A percentile compares a stretch with the other conserved stretches of the same genome.
Evolutionary conservation across 1,140 invertebrate species (phyloP).

Genomic region (Drosophila guanche): DNA sequence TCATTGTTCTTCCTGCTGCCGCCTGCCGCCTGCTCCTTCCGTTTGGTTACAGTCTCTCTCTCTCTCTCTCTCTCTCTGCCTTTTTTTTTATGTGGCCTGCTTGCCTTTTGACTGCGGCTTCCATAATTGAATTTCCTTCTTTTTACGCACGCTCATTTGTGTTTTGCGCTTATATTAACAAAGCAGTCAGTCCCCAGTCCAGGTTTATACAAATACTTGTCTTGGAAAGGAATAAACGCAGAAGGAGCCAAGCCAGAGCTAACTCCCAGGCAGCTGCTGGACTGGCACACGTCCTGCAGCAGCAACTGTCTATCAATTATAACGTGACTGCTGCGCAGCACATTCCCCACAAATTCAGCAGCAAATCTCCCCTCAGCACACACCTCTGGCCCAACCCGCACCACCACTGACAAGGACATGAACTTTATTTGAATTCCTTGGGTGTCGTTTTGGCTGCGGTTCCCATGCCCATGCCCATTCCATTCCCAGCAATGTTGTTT

Average conservation of each 20-base stretch:
- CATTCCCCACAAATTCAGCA: background rate
- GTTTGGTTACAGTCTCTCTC: no score
- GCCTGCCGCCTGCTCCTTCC: no score
- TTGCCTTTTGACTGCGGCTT: slow-evolving; percentile 51
- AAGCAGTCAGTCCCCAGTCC: slow-evolving; percentile 45
- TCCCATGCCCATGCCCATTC: slow-evolving; percentile 27
- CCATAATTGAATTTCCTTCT: slow-evolving; percentile 69
- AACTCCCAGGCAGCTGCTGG: background rate
- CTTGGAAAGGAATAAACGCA: background rate
- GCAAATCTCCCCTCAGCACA: background rate
- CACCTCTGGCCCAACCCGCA: slow-evolving; percentile 18
- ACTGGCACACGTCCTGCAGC: slow-evolving; percentile 70
- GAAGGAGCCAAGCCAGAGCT: slow-evolving; percentile 26
- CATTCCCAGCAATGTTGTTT: slow-evolving; percentile 18
- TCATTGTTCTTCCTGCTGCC: slow-evolving; percentile 56
- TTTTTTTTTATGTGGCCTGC: slow-evolving; percentile 54
- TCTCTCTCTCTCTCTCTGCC: background rate
- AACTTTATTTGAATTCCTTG: slow-evolving; percentile 80
- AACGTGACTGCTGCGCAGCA: slow-evolving; percentile 67
- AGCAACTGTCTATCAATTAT: slow-evolving; percentile 78
- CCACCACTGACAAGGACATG: slow-evolving; percentile 57
- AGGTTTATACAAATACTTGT: slow-evolving; percentile 45
- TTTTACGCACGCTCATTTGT: slow-evolving; percentile 81
- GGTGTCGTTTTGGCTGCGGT: slow-evolving; percentile 61
- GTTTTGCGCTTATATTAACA: slow-evolving; percentile 79